Percentiles rank a stretch among this genome's conserved stretches.
These are phyloP conservation scores for Gallinago paraguaiae DNA, from an alignment of 2,113 vertebrate species.

Conservation along the genomic window DNA sequence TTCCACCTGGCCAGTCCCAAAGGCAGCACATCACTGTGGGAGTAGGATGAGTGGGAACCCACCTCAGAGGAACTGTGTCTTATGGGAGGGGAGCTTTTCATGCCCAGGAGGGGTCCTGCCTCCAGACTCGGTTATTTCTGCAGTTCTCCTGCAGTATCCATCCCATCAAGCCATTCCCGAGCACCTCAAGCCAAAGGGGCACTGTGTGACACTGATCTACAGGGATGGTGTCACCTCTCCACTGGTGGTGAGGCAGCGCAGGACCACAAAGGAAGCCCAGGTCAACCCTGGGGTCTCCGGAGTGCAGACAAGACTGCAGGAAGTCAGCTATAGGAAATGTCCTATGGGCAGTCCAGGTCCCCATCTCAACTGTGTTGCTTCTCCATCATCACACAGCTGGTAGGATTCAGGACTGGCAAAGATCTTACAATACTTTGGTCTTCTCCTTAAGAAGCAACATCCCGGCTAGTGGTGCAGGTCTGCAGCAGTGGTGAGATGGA, in stretches of 20 bases:
- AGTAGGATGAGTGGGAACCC: background rate
- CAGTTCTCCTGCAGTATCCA: background rate
- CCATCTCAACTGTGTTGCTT: background rate
- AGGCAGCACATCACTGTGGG: background rate
- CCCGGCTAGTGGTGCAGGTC: background rate
- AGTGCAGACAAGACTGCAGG: background rate
- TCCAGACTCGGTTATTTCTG: background rate
- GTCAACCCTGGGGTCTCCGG: background rate
- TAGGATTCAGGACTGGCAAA: background rate
- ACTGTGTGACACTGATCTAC: background rate
- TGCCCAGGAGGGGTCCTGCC: background rate
- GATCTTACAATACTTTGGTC: background rate
- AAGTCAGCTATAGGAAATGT: background rate
- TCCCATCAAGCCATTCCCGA: fast-evolving
- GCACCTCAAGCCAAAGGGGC: background rate
- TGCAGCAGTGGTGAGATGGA: background rate
- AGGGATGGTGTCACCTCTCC: background rate
- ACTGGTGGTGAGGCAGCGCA: background rate
- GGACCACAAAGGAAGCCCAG: background rate
- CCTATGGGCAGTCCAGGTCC: background rate
- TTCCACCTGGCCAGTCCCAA: background rate
- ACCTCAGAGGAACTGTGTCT: background rate
- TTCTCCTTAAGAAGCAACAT: background rate
- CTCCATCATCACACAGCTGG: background rate
- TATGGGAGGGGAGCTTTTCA: background rate